phyloP scores from a whole-genome alignment of 2,888 invertebrate genomes.

The Lochmaea capreae region DNA sequence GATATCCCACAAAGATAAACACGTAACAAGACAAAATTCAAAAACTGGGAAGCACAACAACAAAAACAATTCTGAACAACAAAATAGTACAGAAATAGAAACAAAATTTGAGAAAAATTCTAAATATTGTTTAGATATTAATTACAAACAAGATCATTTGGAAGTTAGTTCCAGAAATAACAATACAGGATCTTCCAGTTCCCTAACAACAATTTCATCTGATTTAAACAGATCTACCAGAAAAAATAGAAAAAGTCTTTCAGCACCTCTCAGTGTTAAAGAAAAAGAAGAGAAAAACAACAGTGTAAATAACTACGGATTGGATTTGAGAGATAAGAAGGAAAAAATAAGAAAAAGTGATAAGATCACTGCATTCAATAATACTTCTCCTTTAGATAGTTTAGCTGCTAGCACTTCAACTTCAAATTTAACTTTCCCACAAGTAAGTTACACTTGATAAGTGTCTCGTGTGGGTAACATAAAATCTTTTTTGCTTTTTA shows the following conservation, averaged over 20 bases:
- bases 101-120: conserved; percentile 39
- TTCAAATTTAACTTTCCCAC: conserved; percentile 54
- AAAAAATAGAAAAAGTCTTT: conserved; percentile 44
- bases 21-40: conserved; percentile 34
- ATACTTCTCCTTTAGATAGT: conserved; percentile 38
- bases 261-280: conserved; percentile 38
- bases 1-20: conserved; percentile 44
- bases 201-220: conserved; percentile 35
- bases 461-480: conserved; percentile 13
- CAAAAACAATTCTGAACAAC: conserved; percentile 37
- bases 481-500: conserved; percentile 33
- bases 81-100: conserved; percentile 38
- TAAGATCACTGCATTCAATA: conserved; percentile 31
- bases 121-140: conserved; percentile 42
- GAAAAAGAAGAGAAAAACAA: conserved; percentile 42
- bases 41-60: conserved; percentile 41
- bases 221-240: conserved; percentile 41
- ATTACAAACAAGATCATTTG: conserved; percentile 43
- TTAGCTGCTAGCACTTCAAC: conserved; percentile 51
- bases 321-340: conserved; percentile 38
- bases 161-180: conserved; percentile 40
- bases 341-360: conserved; percentile 38
- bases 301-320: conserved; percentile 29
- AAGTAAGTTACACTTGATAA: conserved; percentile 38
- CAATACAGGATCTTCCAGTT: conserved; percentile 39